phyloP scores from a whole-genome alignment of 2,888 invertebrate species.

The Xylocampa areola region DNA sequence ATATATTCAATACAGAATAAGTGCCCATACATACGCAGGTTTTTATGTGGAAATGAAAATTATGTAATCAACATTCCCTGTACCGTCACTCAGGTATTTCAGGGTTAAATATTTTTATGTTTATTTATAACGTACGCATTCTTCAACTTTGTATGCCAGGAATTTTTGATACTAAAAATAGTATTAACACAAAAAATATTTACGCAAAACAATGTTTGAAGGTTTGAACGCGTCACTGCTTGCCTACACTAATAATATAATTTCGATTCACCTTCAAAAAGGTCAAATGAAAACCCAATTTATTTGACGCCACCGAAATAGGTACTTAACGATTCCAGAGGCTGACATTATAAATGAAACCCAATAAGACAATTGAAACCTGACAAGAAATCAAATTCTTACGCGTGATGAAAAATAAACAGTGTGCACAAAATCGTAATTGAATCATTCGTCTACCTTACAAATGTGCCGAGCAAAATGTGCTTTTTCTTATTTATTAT shows the following conservation, averaged over 20 bases:
- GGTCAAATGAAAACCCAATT: constrained; percentile 13
- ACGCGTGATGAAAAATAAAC: constrained; percentile 44
- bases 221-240: not conserved
- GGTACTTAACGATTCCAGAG: constrained; percentile 32
- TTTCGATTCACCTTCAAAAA: constrained; percentile 20
- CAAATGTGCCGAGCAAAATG: not conserved
- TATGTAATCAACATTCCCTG: not conserved
- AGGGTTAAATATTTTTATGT: not conserved
- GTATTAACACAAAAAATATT: not conserved
- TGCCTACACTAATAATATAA: not conserved
- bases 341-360: constrained; percentile 32
- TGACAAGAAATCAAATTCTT: constrained; percentile 50
- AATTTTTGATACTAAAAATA: not conserved
- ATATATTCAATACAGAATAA: no score
- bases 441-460: constrained; percentile 22
- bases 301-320: constrained; percentile 4
- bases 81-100: not conserved
- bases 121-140: not conserved
- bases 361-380: constrained; percentile 39
- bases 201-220: not conserved
- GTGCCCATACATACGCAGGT: no score
- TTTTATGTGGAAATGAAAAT: constrained; percentile 9
- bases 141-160: not conserved
- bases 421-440: constrained; percentile 24
- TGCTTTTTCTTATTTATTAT: not conserved